Conservation (phyloP, 2,797 vertebrate genomes). For the Cyclura pinguis region DNA sequence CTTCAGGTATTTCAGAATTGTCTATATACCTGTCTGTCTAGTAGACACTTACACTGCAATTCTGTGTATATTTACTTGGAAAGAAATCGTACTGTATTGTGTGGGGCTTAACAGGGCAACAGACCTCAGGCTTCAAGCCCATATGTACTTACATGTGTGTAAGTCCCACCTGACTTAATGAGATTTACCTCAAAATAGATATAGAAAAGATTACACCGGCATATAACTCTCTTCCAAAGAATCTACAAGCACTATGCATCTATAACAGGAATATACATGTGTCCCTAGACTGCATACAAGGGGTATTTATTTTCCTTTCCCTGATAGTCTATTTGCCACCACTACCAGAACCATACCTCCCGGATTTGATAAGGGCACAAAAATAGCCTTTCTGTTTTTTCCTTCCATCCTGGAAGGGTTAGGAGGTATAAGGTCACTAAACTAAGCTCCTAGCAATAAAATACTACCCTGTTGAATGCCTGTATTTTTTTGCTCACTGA, state of each 20-base stretch:
- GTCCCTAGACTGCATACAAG: background rate
- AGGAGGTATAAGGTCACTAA: too few species aligned
- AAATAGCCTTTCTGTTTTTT: background rate
- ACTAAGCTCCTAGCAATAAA: too few species aligned
- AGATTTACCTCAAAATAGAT: background rate
- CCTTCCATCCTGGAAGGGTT: background rate
- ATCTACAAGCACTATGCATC: too few species aligned
- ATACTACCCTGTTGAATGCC: too few species aligned
- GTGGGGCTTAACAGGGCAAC: background rate
- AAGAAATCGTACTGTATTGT: background rate
- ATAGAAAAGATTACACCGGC: too few species aligned
- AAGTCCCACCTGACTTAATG: background rate
- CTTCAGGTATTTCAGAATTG: background rate
- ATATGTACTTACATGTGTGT: background rate
- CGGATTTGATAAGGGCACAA: background rate
- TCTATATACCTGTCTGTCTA: background rate
- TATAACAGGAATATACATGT: too few species aligned
- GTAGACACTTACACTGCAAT: background rate
- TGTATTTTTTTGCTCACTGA: too few species aligned
- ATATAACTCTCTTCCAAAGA: background rate
- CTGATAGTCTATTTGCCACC: background rate
- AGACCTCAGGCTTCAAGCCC: background rate
- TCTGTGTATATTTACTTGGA: background rate
- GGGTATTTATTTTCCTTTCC: background rate
- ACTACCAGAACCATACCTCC: background rate